Conservation (phyloP, 1,140 invertebrate species). For the Lepidurus packardi region DNA sequence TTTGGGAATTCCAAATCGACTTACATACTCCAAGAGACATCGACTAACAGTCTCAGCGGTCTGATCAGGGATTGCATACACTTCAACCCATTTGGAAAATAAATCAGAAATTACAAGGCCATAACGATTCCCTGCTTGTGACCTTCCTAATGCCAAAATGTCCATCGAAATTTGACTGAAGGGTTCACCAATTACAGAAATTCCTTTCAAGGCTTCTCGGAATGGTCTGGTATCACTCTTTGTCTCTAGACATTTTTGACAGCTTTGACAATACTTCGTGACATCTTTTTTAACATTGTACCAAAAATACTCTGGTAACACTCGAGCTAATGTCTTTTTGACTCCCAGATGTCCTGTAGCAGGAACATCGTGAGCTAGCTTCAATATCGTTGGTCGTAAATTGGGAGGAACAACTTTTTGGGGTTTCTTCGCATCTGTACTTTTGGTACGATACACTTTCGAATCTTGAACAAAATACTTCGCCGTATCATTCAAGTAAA, state of each 20-base stretch:
- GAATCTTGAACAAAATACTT: not conserved
- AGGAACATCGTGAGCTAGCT: slow-evolving; percentile 6
- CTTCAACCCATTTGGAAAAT: not conserved
- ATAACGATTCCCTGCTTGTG: not conserved
- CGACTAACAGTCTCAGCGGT: not conserved
- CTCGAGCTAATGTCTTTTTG: slow-evolving; percentile 31
- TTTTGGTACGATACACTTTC: not conserved
- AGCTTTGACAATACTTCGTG: slow-evolving; percentile 34
- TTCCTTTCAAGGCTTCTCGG: not conserved
- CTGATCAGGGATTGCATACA: slow-evolving; percentile 16
- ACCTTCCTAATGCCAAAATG: not conserved
- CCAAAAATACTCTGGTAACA: slow-evolving; percentile 36
- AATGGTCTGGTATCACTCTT: not conserved
- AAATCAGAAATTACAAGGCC: slow-evolving; percentile 23
- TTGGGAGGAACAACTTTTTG: slow-evolving; percentile 30
- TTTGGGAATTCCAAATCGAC: slow-evolving; percentile 36
- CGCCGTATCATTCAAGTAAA: not conserved
- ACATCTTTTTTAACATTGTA: slow-evolving; percentile 34
- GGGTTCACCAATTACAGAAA: not conserved
- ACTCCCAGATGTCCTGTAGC: slow-evolving; percentile 35
- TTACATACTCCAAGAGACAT: slow-evolving; percentile 22
- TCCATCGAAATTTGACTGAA: not conserved
- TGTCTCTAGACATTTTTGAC: slow-evolving; percentile 30
- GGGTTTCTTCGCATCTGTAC: not conserved
- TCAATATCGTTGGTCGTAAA: slow-evolving; percentile 29